phyloP scores from a whole-genome alignment of 2,888 invertebrate genomes.

The Galeruca laticollis region DNA sequence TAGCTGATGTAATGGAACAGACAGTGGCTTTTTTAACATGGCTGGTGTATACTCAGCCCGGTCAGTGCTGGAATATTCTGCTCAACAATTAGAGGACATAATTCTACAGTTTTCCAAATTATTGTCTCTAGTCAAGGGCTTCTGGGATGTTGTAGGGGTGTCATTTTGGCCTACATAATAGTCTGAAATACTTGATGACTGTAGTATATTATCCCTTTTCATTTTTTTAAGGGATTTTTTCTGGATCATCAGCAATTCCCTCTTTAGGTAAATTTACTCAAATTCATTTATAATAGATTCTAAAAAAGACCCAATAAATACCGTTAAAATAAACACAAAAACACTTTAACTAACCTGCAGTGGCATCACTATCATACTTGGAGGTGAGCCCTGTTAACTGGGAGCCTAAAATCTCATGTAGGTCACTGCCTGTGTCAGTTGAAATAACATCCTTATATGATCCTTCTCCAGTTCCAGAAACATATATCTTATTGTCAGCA shows the following conservation, averaged over 20 bases:
- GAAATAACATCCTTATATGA: slow-evolving; percentile 1
- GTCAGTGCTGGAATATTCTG: slow-evolving; percentile 11
- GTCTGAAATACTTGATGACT: slow-evolving; percentile 2
- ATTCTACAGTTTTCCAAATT: slow-evolving; percentile 5
- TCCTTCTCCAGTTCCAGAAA: too few relatives aligned
- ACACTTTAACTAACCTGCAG: neutral
- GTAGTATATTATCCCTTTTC: neutral
- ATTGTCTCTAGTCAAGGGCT: slow-evolving; percentile 2
- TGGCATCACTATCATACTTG: slow-evolving; percentile 15
- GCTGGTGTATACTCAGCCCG: neutral
- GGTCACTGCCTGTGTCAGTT: slow-evolving; percentile 1
- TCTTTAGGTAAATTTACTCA: neutral
- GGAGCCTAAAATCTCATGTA: slow-evolving; percentile 8
- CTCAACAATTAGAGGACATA: slow-evolving; percentile 6
- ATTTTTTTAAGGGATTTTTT: neutral
- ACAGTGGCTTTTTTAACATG: slow-evolving; percentile 8
- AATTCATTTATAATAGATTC: slow-evolving; percentile 5
- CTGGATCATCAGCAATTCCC: neutral
- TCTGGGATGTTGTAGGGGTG: slow-evolving; percentile 6
- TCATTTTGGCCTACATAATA: slow-evolving; percentile 8
- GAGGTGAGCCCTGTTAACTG: slow-evolving; percentile 8
- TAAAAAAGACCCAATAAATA: slow-evolving; percentile 4
- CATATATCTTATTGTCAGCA: slow-evolving; percentile 6
- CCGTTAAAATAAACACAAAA: neutral
- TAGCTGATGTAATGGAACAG: neutral